Base-by-base conservation (phyloP, 2,888 invertebrate genomes). In the Linnaemya tessellans region DNA sequence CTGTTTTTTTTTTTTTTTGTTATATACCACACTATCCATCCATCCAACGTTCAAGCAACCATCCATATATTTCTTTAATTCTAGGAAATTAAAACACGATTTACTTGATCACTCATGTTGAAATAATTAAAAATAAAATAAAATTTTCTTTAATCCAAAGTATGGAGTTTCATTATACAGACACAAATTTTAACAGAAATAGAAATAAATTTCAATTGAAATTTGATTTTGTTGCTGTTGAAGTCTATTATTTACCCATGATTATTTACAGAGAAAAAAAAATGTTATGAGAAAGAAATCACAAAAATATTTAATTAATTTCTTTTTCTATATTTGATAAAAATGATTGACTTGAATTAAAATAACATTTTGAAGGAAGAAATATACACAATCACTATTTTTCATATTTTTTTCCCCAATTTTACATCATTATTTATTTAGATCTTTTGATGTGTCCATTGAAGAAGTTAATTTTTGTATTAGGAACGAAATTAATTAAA, bases 91-190 rank as follows among this genome's bases (percentile, higher is more conserved):
- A 81, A 74, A 74, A 85, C 84, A 77, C 58, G 85, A 85, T 79
- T 85, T 85, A 85, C 81, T 85, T 82, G 74, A 81, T 79, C 70
- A 65, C 80, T 84, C 71, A 85, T 85, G 84, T 85, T 85, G 81
- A 85, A 85, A 85, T 82, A 84, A 84, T 81, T 77, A 80, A 60
- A 75, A 84, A 70, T 62, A 54, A 74, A 20, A 20, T 20, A 18
- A 51, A 15, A 18, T 20, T 20, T 68, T 30, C 56, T 67, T 35
- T 4, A 18, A 51, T 38, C 65, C 43, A 77, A 77, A 67, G 18
- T 77, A 35, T 64, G 38, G 20, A 75, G 73, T 62, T 62, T 62
- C n/a, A 62, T 51, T 62, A 58, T 22, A 62, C 35, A 49, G 49
- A 51, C 35, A 38, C 49, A 62, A 62, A 74, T 15, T 43, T 60